phyloP scores from a whole-genome alignment of 2,113 vertebrate species.

The Atlantisia rogersi region DNA sequence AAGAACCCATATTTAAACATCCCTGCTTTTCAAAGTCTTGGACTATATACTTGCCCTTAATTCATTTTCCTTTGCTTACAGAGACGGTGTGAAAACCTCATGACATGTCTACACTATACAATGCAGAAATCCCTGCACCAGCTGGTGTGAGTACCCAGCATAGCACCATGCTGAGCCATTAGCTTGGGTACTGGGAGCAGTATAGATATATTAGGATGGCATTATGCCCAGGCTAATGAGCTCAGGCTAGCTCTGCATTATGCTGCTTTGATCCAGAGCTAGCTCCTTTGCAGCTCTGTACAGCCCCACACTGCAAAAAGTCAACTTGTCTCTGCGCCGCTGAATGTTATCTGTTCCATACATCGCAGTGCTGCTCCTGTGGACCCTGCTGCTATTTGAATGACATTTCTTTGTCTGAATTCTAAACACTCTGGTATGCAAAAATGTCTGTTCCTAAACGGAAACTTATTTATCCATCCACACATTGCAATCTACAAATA shows the following conservation, averaged over 20 bases:
- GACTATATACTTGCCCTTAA: background rate
- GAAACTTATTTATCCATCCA: slow-evolving; percentile 8
- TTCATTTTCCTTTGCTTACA: slow-evolving; percentile 14
- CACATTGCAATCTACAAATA: background rate
- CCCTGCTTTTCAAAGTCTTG: background rate
- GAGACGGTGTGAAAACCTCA: slow-evolving; percentile 28
- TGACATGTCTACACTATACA: background rate
- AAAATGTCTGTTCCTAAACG: background rate
- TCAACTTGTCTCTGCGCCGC: background rate
- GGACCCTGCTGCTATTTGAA: background rate
- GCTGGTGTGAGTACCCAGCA: slow-evolving; percentile 43
- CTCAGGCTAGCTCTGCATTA: slow-evolving; percentile 17
- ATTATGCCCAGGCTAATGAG: slow-evolving; percentile 12
- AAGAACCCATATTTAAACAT: background rate
- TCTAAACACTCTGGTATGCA: background rate
- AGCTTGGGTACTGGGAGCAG: slow-evolving; percentile 40
- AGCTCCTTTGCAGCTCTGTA: background rate
- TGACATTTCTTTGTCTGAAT: background rate
- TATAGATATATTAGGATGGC: slow-evolving; percentile 49
- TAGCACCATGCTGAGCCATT: slow-evolving; percentile 40
- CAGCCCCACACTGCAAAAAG: background rate
- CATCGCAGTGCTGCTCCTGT: background rate
- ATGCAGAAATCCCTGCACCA: slow-evolving; percentile 35
- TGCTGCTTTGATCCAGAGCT: slow-evolving; percentile 6
- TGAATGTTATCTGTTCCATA: background rate